Evolutionary conservation across 2,797 vertebrate genomes (phyloP), one percentile per base, ranked within the genome.

Genomic region (Erpetoichthys calabaricus): DNA sequence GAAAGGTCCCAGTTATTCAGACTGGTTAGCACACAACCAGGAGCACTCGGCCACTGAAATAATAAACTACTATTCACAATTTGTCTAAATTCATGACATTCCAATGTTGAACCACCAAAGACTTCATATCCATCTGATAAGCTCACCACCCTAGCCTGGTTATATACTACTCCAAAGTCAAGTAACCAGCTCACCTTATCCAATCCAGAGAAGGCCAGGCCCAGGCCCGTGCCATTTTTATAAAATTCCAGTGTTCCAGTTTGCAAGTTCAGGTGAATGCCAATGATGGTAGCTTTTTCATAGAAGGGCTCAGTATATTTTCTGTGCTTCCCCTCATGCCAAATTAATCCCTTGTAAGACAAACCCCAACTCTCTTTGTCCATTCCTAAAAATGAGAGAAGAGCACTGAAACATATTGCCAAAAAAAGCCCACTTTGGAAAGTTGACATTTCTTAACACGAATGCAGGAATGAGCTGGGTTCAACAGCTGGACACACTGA

Each of bases 301-400:
- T 71, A 75, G 59, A 75, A 75, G 0, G 73, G 69, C 44, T 75
- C 69, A 3, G 69, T 70, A 58, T 75, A 73, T 47, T 56, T 65
- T 3, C 4, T 56, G 59, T 68, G 63, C 51, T n/a, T 61, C 7
- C 73, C 70, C 4, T 57, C 54, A 42, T 75, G 71, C 66, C 73
- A 73, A 9, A 67, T 44, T 5, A 59, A 67, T 51, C 73, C 73
- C 61, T 68, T 73, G 59, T 75, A 71, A 4, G 73, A 73, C 41
- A 75, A 58, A 5, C 73, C 73, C 73, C 73, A 75, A 58, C 73
- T 75, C 45, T 74, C 63, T 6, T 45, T 45, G 44, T 74, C 70
- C 45, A 67, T 61, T 4, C 73, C 73, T 75, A 54, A 25, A 25
- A 25, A 25, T 25, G 25, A 25, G 25, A 25, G 25, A 25, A 25